A percentile compares a stretch with the other conserved stretches of the same genome.
Conservation (phyloP, 2,113 vertebrate genomes). For the Alethe castanea region DNA sequence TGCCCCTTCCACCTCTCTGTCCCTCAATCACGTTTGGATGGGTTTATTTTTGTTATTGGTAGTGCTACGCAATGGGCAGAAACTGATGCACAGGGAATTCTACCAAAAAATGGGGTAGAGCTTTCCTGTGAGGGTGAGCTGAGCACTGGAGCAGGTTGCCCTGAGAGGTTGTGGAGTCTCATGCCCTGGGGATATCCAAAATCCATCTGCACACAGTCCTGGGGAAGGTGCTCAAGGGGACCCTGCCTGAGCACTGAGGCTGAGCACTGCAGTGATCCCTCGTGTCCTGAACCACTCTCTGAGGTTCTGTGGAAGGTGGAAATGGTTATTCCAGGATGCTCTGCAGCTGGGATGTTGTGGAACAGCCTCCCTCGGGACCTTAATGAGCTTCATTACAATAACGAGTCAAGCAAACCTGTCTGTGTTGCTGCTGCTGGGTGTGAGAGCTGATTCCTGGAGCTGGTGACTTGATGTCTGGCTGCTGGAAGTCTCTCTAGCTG, state of each 20-base stretch:
- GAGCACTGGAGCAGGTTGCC: neutral
- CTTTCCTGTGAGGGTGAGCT: neutral
- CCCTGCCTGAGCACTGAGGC: neutral
- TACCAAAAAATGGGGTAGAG: too few relatives aligned
- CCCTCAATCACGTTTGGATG: neutral
- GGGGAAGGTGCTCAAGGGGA: neutral
- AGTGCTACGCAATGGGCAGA: neutral
- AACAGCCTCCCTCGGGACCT: slow-evolving; percentile 7
- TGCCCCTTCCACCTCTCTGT: neutral
- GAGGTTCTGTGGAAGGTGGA: neutral
- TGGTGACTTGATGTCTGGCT: slow-evolving; percentile 37
- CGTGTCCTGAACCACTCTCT: neutral
- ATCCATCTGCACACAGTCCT: neutral
- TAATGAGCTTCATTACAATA: slow-evolving; percentile 33
- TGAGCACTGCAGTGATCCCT: neutral
- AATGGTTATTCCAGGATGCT: slow-evolving; percentile 15
- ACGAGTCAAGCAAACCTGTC: slow-evolving; percentile 34
- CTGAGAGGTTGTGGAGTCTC: neutral
- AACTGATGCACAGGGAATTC: neutral
- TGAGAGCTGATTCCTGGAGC: slow-evolving; percentile 34
- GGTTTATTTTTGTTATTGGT: neutral
- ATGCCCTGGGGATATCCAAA: neutral
- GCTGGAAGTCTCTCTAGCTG: neutral
- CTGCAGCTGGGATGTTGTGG: neutral
- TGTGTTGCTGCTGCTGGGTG: slow-evolving; percentile 27